These are phyloP conservation scores for Heliothis peltigera DNA, from an alignment of 2,888 invertebrate species.

Conservation along the genomic window DNA sequence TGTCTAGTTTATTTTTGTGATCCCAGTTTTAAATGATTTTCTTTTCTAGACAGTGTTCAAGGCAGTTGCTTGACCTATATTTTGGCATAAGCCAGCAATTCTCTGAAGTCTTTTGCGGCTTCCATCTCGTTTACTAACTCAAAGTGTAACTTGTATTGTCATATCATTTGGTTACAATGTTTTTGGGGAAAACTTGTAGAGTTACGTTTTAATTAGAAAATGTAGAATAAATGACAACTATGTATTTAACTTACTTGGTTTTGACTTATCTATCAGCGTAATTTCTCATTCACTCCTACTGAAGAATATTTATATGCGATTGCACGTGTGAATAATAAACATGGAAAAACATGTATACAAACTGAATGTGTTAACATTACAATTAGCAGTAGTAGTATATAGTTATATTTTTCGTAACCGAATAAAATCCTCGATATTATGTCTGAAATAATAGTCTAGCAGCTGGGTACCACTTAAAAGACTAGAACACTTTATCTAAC, in stretches of 20 bases:
- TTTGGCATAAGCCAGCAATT: constrained; percentile 57
- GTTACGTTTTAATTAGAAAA: too few relatives aligned
- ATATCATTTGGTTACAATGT: neutral
- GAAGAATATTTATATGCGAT: too few relatives aligned
- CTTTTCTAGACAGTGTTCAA: constrained; percentile 71
- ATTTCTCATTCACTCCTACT: too few relatives aligned
- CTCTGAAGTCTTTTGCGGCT: constrained; percentile 45
- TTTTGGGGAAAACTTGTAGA: neutral
- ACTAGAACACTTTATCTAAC: constrained; percentile 16
- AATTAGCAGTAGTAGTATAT: too few relatives aligned
- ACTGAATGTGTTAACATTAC: neutral
- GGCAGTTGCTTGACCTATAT: constrained; percentile 75
- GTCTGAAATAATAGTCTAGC: too few relatives aligned
- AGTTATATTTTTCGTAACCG: too few relatives aligned
- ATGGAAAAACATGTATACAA: neutral
- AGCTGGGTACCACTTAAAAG: constrained; percentile 34
- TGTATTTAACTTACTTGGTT: too few relatives aligned
- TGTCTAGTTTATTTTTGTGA: constrained; percentile 74
- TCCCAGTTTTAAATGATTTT: constrained; percentile 68
- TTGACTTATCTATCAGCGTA: too few relatives aligned
- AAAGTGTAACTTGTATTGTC: constrained; percentile 25
- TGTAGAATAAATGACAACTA: too few relatives aligned
- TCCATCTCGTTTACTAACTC: constrained; percentile 33
- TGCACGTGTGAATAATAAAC: too few relatives aligned
- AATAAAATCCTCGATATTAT: too few relatives aligned